Conservation (phyloP, 2,797 vertebrate genomes). For the Hypotaenidia okinawae region DNA sequence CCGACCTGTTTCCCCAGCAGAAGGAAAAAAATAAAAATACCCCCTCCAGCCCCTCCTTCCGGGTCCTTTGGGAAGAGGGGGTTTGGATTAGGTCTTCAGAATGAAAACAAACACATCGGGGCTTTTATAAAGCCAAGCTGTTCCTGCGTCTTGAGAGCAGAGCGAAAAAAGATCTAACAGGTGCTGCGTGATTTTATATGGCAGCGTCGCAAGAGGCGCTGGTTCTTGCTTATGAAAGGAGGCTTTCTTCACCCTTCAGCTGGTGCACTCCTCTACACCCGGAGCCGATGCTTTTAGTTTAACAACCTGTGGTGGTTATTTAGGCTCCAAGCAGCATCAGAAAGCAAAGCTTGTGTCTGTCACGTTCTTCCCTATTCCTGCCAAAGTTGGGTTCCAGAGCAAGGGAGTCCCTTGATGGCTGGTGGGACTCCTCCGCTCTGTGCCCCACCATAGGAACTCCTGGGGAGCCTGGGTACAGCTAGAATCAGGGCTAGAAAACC, state of each 20-base stretch:
- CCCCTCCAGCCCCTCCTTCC: slow-evolving; percentile 20
- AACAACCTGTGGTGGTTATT: background rate
- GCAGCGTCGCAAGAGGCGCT: slow-evolving; percentile 34
- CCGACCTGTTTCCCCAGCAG: slow-evolving; percentile 62
- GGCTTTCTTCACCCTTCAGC: slow-evolving; percentile 40
- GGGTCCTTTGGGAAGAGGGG: slow-evolving; percentile 44
- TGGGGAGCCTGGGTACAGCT: too few species aligned
- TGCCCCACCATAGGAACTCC: background rate
- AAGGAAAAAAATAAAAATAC: slow-evolving; percentile 44
- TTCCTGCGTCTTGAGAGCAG: slow-evolving; percentile 57
- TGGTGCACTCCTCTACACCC: background rate
- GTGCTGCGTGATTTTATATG: slow-evolving; percentile 68
- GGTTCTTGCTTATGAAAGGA: background rate
- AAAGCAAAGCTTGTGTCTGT: background rate
- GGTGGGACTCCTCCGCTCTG: background rate
- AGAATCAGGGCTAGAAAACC: background rate
- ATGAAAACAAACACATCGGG: slow-evolving; percentile 71
- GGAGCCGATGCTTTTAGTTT: background rate
- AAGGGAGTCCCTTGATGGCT: background rate
- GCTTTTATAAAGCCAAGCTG: slow-evolving; percentile 68
- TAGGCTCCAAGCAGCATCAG: background rate
- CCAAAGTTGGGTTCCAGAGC: background rate
- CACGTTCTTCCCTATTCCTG: background rate
- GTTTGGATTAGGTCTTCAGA: slow-evolving; percentile 74
- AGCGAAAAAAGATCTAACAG: slow-evolving; percentile 72